Evolutionary conservation across 2,888 invertebrate species (phyloP).

Genomic region (Ethmia dodecea): DNA sequence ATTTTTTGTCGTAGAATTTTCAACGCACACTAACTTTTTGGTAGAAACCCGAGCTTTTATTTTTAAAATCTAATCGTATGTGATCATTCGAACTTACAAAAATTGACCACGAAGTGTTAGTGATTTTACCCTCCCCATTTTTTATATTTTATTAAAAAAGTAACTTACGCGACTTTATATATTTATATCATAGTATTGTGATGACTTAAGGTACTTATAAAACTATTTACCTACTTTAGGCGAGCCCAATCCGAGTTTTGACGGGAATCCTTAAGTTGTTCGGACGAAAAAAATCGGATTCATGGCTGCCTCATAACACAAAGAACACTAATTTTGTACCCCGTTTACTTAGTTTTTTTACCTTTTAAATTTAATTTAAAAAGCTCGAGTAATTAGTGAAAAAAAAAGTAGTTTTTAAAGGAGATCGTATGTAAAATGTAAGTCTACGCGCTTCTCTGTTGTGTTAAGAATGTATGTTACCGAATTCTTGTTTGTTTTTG

Average conservation of each 20-base stretch:
- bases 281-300: conserved; percentile 3
- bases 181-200: conserved; percentile 41
- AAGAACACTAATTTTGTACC: conserved; percentile 14
- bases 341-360: conserved; percentile 15
- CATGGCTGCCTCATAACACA: conserved; percentile 8
- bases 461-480: conserved; percentile 19
- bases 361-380: conserved; percentile 12
- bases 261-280: too few relatives aligned
- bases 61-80: conserved; percentile 31
- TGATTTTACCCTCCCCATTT: conserved; percentile 51
- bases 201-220: conserved; percentile 36
- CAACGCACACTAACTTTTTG: conserved; percentile 32
- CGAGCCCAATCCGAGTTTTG: conserved; percentile 1
- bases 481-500: conserved; percentile 25
- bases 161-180: conserved; percentile 37
- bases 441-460: conserved; percentile 39
- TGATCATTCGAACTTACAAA: conserved; percentile 51
- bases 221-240: conserved; percentile 24
- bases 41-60: conserved; percentile 39
- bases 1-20: conserved; percentile 5
- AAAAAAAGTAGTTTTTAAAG: conserved; percentile 28
- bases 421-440: conserved; percentile 33
- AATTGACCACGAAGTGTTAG: conserved; percentile 56
- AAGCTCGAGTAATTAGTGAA: conserved; percentile 32
- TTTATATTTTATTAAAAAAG: conserved; percentile 44